Conservation (phyloP, 1,140 invertebrate species). For the Rhynchophorus ferrugineus region DNA sequence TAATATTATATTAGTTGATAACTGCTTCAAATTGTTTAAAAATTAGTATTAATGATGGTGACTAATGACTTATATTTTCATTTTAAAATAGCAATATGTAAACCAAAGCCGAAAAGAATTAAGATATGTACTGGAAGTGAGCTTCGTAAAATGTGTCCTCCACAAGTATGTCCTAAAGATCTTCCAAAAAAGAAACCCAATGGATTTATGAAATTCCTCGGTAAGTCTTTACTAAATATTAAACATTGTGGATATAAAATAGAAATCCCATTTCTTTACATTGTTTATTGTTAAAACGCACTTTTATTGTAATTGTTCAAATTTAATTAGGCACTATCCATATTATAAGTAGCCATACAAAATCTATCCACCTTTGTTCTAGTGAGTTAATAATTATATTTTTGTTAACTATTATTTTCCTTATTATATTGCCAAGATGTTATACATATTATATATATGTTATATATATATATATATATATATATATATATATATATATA, state of each 20-base stretch:
- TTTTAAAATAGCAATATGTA: constrained; percentile 23
- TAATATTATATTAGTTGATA: too few relatives aligned
- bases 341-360: too few relatives aligned
- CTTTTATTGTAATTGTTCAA: too few relatives aligned
- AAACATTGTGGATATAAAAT: too few relatives aligned
- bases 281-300: too few relatives aligned
- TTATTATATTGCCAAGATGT: too few relatives aligned
- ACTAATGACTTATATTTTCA: neutral
- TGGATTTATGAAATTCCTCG: neutral
- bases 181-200: constrained; percentile 5
- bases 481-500: too few relatives aligned
- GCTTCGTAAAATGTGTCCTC: constrained; percentile 30
- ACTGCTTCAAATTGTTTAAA: neutral
- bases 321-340: too few relatives aligned
- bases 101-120: constrained; percentile 25
- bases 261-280: too few relatives aligned
- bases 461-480: constrained; percentile 1
- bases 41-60: neutral
- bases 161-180: constrained; percentile 21
- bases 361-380: too few relatives aligned
- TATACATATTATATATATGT: neutral
- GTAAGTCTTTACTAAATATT: neutral
- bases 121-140: constrained; percentile 32
- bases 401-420: too few relatives aligned
- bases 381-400: too few relatives aligned